A percentile compares a stretch with the other conserved stretches of the same genome.
Conservation (phyloP, 2,113 vertebrate species). For the Himantopus leucocephalus region DNA sequence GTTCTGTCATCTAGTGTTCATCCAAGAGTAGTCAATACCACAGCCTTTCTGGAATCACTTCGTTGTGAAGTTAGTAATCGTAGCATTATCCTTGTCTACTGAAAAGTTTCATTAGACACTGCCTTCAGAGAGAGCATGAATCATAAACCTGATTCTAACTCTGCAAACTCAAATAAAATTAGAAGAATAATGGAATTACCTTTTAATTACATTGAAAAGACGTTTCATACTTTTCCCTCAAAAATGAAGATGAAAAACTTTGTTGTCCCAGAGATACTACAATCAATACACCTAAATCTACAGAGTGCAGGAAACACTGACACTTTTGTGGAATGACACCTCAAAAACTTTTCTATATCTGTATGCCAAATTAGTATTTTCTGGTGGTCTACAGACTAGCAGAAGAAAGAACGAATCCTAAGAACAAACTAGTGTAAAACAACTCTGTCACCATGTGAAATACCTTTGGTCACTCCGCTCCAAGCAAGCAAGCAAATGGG, state of each 20-base stretch:
- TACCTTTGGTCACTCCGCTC: background rate
- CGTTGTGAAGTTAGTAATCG: background rate
- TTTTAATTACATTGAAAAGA: background rate
- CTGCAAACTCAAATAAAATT: background rate
- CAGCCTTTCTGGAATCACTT: background rate
- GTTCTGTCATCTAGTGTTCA: background rate
- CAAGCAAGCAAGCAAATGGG: background rate
- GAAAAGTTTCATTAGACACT: background rate
- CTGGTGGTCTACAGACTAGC: background rate
- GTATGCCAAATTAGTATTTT: background rate
- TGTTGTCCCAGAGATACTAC: background rate
- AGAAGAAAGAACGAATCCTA: background rate
- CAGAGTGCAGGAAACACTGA: background rate
- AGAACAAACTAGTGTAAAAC: background rate
- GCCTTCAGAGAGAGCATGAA: background rate
- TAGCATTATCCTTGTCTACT: background rate
- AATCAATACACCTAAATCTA: background rate
- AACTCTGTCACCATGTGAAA: background rate
- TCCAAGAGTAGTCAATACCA: background rate
- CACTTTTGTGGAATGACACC: background rate
- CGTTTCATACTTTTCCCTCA: background rate
- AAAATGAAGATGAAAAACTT: background rate
- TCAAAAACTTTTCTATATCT: background rate
- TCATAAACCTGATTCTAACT: background rate
- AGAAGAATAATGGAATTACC: background rate